A percentile compares a stretch with the other conserved stretches of the same genome.
Evolutionary conservation across 2,888 invertebrate species (phyloP).

Genomic region (Oscheius sp.): DNA sequence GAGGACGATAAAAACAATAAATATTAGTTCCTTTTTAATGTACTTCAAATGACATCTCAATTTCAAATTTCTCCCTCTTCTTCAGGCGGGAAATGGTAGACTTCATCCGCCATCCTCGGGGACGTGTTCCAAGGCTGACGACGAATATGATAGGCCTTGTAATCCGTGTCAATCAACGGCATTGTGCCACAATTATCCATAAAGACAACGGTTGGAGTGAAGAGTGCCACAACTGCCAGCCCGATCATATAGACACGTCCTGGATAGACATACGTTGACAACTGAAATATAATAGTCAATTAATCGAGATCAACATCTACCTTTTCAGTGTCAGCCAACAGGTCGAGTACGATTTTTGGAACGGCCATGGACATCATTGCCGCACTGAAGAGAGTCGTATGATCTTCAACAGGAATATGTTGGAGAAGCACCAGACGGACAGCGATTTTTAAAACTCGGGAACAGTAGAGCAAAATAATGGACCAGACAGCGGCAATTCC

Average conservation of each 20-base stretch:
- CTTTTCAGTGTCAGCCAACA: no score
- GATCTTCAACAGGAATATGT: conserved; percentile 4
- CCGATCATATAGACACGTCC: not conserved
- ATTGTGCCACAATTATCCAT: conserved; percentile 1
- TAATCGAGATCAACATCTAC: no score
- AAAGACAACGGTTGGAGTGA: not conserved
- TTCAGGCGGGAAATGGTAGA: not conserved
- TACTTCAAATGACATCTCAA: no score
- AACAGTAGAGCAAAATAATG: not conserved
- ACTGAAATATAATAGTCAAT: not conserved
- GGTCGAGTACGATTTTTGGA: no score
- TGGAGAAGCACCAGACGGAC: not conserved
- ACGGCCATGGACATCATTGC: not conserved
- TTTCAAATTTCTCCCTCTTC: no score
- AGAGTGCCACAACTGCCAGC: not conserved
- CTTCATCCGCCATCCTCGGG: not conserved
- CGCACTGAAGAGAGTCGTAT: not conserved
- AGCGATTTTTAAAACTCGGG: not conserved
- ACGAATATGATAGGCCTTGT: not conserved
- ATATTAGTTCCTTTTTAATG: no score
- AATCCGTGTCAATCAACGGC: not conserved
- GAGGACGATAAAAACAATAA: not conserved
- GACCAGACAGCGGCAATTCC: not conserved
- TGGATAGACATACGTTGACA: not conserved
- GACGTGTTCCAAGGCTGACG: not conserved